phyloP scores from a whole-genome alignment of 1,140 invertebrate species.

The Chironomus striatipennis region DNA sequence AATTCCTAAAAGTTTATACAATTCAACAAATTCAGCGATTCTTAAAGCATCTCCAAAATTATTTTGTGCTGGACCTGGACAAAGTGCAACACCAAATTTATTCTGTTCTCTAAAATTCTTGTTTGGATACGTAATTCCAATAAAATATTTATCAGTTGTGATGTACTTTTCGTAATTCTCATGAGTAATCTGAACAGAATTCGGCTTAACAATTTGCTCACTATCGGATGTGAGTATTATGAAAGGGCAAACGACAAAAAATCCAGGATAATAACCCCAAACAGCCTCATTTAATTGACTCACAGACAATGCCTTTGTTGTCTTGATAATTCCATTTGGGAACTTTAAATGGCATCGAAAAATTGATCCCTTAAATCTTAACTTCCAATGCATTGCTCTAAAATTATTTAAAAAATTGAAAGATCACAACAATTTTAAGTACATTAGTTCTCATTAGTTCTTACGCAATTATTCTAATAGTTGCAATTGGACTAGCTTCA shows the following conservation, averaged over 20 bases:
- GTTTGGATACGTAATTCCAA: slow-evolving; percentile 30
- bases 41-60: slow-evolving; percentile 46
- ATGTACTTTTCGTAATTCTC: slow-evolving; percentile 24
- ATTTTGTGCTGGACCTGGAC: slow-evolving; percentile 56
- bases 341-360: slow-evolving; percentile 2
- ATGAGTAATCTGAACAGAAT: slow-evolving; percentile 31
- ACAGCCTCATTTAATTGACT: background rate
- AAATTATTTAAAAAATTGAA: background rate
- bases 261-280: background rate
- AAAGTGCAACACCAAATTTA: slow-evolving; percentile 45
- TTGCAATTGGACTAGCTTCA: slow-evolving; percentile 28
- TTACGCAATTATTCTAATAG: slow-evolving; percentile 34
- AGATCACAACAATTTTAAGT: background rate
- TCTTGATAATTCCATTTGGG: slow-evolving; percentile 2
- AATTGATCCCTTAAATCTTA: background rate
- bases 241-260: background rate
- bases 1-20: slow-evolving; percentile 55
- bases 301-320: too few relatives aligned
- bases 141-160: background rate
- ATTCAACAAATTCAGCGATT: slow-evolving; percentile 57
- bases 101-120: background rate
- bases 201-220: slow-evolving; percentile 23
- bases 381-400: background rate
- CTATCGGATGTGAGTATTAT: background rate
- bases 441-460: background rate